Evolutionary conservation across 2,888 invertebrate genomes (phyloP).

Genomic region (Rapana venosa): DNA sequence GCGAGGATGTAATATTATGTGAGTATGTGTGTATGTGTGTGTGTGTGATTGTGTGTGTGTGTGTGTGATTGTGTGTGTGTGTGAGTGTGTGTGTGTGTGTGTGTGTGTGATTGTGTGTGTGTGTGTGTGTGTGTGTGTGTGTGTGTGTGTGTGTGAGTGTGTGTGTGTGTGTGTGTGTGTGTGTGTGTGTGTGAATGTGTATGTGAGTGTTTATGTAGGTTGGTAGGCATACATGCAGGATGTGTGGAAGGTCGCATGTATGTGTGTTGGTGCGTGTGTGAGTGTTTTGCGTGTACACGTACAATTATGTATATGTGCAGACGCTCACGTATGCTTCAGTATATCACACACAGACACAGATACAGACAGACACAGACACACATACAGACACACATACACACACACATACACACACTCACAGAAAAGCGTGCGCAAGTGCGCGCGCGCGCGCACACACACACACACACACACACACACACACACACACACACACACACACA

Average conservation of each 20-base stretch:
- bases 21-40: too few relatives aligned
- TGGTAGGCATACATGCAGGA: not conserved
- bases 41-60: not conserved
- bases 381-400: too few relatives aligned
- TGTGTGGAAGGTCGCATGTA: not conserved
- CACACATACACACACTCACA: too few relatives aligned
- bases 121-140: not conserved
- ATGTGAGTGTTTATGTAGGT: not conserved
- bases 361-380: too few relatives aligned
- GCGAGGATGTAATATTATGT: too few relatives aligned
- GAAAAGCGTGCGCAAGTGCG: too few relatives aligned
- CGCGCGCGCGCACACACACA: too few relatives aligned
- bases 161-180: constrained; percentile 5
- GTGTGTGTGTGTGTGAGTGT: not conserved
- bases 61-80: not conserved
- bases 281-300: not conserved
- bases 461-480: too few relatives aligned
- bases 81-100: not conserved
- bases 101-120: constrained; percentile 6
- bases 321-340: not conserved
- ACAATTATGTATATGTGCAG: not conserved
- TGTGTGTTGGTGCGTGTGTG: not conserved
- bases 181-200: constrained; percentile 7
- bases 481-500: too few relatives aligned
- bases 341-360: not conserved